phyloP scores from a whole-genome alignment of 2,888 invertebrate genomes.

The Frankliniella fusca region DNA sequence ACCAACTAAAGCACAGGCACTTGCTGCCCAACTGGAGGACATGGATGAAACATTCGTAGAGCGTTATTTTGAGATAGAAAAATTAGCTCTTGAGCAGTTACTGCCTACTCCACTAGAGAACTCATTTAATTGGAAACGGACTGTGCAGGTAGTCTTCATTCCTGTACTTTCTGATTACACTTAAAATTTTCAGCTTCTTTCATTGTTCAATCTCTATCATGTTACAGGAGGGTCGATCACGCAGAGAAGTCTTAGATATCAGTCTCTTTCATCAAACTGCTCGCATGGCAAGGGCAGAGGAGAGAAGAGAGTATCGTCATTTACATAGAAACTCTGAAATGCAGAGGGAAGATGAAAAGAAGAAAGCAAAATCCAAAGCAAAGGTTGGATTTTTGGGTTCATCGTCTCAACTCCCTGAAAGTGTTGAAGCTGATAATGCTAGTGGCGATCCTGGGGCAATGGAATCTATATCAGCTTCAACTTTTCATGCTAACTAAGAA shows the following conservation, averaged over 20 bases:
- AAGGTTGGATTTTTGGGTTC: slow-evolving; percentile 5
- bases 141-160: neutral
- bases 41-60: slow-evolving; percentile 8
- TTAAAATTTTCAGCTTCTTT: too few species aligned
- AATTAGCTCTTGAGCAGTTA: neutral
- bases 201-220: neutral
- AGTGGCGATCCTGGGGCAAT: neutral
- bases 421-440: neutral
- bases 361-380: neutral
- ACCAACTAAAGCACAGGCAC: neutral
- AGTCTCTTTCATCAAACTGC: slow-evolving; percentile 7
- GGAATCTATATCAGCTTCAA: neutral
- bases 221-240: neutral
- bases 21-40: neutral
- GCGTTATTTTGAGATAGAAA: neutral
- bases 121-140: neutral
- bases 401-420: neutral
- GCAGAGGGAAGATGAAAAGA: slow-evolving; percentile 1
- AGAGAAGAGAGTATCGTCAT: slow-evolving; percentile 5
- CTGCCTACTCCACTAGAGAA: neutral
- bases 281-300: neutral
- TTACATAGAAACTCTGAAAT: neutral
- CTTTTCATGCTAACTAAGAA: too few species aligned
- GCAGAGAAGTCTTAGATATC: neutral
- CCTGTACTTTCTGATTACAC: neutral